Evolutionary conservation across 2,888 invertebrate genomes (phyloP).

Genomic region (Drosophila melanocephala): DNA sequence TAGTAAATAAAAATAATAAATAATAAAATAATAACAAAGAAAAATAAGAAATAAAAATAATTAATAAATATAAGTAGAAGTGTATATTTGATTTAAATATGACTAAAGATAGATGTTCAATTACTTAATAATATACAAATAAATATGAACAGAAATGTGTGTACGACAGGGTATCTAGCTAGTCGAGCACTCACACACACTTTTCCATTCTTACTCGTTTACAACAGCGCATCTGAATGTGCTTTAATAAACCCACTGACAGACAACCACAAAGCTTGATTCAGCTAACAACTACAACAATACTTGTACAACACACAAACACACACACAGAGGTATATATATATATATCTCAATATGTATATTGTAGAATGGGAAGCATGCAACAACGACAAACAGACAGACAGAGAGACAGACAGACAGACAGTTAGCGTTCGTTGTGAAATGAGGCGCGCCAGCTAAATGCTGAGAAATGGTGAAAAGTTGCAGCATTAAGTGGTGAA

Average conservation of each 20-base stretch:
- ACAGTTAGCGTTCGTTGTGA: slow-evolving; percentile 38
- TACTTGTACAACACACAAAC: slow-evolving; percentile 21
- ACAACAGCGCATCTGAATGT: slow-evolving; percentile 54
- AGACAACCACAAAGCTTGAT: slow-evolving; percentile 55
- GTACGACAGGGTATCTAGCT: slow-evolving; percentile 14
- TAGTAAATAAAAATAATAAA: neutral
- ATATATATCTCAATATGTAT: slow-evolving; percentile 10
- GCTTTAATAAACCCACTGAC: slow-evolving; percentile 63
- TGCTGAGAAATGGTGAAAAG: slow-evolving; percentile 73
- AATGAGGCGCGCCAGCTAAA: slow-evolving; percentile 63
- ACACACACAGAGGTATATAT: slow-evolving; percentile 5
- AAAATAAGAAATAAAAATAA: neutral
- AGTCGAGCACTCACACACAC: slow-evolving; percentile 4
- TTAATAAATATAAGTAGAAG: neutral
- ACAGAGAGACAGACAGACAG: slow-evolving; percentile 1
- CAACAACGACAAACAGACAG: slow-evolving; percentile 27
- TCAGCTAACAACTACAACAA: slow-evolving; percentile 40
- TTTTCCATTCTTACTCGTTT: slow-evolving; percentile 17
- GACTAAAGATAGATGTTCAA: neutral
- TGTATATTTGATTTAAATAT: neutral
- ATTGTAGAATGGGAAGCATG: slow-evolving; percentile 70
- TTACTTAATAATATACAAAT: neutral
- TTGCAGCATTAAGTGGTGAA: slow-evolving; percentile 70
- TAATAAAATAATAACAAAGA: neutral
- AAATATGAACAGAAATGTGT: neutral